Evolutionary conservation across 2,888 invertebrate species (phyloP).

Genomic region (Plebejus melissa): DNA sequence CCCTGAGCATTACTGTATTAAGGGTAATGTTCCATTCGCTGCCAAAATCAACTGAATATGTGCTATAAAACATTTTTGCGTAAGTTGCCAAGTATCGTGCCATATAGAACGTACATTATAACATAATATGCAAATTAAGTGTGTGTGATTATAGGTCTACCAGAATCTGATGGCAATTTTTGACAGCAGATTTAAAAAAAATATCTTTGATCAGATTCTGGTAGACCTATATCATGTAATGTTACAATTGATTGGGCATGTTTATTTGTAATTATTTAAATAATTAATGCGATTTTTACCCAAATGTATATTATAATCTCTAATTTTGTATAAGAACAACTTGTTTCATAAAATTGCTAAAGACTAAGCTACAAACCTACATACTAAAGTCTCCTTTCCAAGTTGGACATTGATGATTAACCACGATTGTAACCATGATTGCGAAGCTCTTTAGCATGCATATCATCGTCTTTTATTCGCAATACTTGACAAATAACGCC

Average conservation of each 20-base stretch:
- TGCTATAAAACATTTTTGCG: slow-evolving; percentile 23
- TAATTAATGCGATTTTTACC: no score
- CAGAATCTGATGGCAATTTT: no score
- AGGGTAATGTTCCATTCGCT: slow-evolving; percentile 24
- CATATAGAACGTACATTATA: neutral
- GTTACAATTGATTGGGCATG: neutral
- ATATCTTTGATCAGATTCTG: no score
- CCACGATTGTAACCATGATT: no score
- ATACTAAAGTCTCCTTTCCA: no score
- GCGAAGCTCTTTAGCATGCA: no score
- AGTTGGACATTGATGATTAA: no score
- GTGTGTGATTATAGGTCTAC: neutral
- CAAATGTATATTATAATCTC: no score
- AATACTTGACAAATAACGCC: no score
- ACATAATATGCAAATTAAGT: neutral
- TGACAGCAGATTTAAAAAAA: no score
- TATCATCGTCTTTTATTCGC: no score
- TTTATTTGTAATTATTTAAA: neutral
- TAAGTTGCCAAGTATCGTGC: slow-evolving; percentile 5
- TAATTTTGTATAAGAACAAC: neutral
- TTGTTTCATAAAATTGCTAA: neutral
- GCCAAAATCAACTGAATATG: slow-evolving; percentile 7
- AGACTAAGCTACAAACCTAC: no score
- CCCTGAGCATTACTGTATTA: slow-evolving; percentile 28
- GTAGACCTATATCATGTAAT: neutral